Percentiles rank a stretch among this genome's conserved stretches.
These are phyloP conservation scores for Bhutanitis thaidina DNA, from an alignment of 2,888 invertebrate species.

Conservation along the genomic window DNA sequence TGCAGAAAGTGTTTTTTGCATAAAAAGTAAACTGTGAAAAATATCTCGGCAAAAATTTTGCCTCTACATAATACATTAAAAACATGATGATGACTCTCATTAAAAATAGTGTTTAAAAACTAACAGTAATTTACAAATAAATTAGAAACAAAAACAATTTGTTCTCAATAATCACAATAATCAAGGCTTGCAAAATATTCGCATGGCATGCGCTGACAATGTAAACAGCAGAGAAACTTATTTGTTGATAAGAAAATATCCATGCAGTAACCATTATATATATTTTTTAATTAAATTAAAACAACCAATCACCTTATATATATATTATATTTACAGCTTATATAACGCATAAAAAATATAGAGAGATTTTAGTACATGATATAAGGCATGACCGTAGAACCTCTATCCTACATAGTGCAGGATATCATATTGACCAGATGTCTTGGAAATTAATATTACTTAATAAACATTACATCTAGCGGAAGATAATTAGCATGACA, in stretches of 20 bases:
- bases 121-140: conserved; percentile 50
- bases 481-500: conserved; percentile 41
- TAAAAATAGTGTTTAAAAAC: conserved; percentile 55
- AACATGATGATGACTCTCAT: conserved; percentile 33
- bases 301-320: conserved; percentile 66
- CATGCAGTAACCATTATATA: conserved; percentile 51
- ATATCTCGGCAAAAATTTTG: conserved; percentile 21
- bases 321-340: conserved; percentile 60
- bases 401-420: conserved; percentile 1
- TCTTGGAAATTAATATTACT: conserved; percentile 30
- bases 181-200: conserved; percentile 42
- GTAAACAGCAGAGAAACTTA: conserved; percentile 41
- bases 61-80: conserved; percentile 32
- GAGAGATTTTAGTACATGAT: conserved; percentile 62
- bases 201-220: conserved; percentile 26
- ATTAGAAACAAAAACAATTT: conserved; percentile 79
- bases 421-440: conserved; percentile 5
- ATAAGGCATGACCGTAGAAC: conserved; percentile 32
- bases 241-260: conserved; percentile 33
- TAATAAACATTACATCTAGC: conserved; percentile 31
- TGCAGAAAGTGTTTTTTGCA: conserved; percentile 23
- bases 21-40: conserved; percentile 8
- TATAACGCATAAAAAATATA: conserved; percentile 52
- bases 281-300: conserved; percentile 51
- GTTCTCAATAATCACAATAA: conserved; percentile 70